A percentile compares a stretch with the other conserved stretches of the same genome.
Conservation (phyloP, 2,113 vertebrate species). For the Alouatta palliata region DNA sequence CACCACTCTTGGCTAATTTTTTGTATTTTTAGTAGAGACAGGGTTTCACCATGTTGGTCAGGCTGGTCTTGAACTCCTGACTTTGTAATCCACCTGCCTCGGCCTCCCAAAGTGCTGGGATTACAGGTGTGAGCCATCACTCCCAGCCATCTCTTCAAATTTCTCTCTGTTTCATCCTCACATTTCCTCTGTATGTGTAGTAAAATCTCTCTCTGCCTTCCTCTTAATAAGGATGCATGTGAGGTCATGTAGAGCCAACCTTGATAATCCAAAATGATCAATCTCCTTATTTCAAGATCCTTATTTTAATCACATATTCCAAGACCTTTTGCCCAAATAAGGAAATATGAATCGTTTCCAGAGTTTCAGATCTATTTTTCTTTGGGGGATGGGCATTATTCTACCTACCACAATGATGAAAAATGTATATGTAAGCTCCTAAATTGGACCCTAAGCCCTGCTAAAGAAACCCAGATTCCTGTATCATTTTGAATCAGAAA, state of each 20-base stretch:
- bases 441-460: background rate
- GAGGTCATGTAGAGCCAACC: background rate
- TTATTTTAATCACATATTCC: background rate
- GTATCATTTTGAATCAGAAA: background rate
- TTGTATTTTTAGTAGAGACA: no score
- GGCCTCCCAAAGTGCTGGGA: no score
- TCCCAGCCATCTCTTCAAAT: background rate
- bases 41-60: no score
- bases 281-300: background rate
- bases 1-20: no score
- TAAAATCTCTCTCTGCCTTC: background rate
- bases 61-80: no score
- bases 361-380: background rate
- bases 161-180: background rate
- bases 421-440: background rate
- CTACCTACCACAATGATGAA: background rate
- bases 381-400: background rate
- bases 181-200: accelerated
- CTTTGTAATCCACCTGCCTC: no score
- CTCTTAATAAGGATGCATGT: background rate
- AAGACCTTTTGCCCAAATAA: background rate
- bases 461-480: background rate
- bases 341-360: background rate
- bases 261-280: background rate
- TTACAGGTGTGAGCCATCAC: no score